Percentiles rank a stretch among this genome's conserved stretches.
Conservation (phyloP, 2,797 vertebrate genomes). For the Caiman crocodilus region DNA sequence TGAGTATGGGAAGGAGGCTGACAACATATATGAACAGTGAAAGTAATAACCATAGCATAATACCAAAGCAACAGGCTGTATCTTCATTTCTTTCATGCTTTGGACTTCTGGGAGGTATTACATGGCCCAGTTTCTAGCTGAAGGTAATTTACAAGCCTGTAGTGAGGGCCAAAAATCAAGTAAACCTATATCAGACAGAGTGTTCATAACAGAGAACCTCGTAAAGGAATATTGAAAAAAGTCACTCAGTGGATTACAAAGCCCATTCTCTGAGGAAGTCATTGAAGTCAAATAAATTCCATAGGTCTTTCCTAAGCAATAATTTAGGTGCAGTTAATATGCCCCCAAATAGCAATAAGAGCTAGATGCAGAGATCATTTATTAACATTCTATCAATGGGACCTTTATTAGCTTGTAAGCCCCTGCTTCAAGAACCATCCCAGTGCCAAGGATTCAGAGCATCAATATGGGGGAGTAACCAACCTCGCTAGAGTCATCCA, state of each 20-base stretch:
- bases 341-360: constrained; percentile 72
- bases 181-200: constrained; percentile 57
- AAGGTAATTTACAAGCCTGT: constrained; percentile 61
- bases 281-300: constrained; percentile 76
- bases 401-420: constrained; percentile 70
- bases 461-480: constrained; percentile 44
- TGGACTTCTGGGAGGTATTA: constrained; percentile 70
- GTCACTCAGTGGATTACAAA: constrained; percentile 49
- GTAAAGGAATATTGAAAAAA: constrained; percentile 56
- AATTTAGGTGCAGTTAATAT: constrained; percentile 74
- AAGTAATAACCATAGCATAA: constrained; percentile 8
- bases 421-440: constrained; percentile 53
- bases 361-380: constrained; percentile 64
- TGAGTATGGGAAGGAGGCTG: neutral
- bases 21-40: constrained; percentile 15
- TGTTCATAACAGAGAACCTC: constrained; percentile 63
- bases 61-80: neutral
- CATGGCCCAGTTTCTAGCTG: neutral
- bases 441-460: constrained; percentile 32
- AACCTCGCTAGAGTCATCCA: constrained; percentile 28
- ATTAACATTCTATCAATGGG: constrained; percentile 74
- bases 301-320: constrained; percentile 70
- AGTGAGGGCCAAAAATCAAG: constrained; percentile 64
- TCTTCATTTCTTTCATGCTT: constrained; percentile 52
- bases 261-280: constrained; percentile 60